Percentiles rank a stretch among this genome's conserved stretches.
phyloP scores from a whole-genome alignment of 2,888 invertebrate genomes.

The Allolobophora icterica region DNA sequence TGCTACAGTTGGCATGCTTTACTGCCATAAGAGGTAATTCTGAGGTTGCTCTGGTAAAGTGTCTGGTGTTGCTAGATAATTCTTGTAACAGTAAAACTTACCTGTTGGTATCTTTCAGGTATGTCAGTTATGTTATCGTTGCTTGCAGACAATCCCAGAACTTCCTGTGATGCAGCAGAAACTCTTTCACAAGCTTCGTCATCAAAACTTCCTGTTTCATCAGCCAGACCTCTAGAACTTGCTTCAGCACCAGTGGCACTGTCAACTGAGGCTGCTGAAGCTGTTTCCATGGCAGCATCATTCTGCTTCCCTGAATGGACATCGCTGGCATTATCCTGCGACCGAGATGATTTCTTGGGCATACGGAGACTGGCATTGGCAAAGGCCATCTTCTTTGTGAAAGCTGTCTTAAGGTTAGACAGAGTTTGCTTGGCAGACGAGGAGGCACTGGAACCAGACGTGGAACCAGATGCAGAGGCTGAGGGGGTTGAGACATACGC shows the following conservation, averaged over 20 bases:
- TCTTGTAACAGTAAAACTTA: neutral
- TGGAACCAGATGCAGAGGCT: neutral
- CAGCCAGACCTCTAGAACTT: neutral
- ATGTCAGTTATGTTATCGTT: constrained; percentile 15
- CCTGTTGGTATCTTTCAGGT: constrained; percentile 26
- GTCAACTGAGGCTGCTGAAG: neutral
- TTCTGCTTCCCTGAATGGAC: neutral
- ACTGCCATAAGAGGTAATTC: neutral
- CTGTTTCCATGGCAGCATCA: neutral
- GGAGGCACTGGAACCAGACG: constrained; percentile 5
- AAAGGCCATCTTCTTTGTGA: constrained; percentile 14
- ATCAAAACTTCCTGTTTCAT: neutral
- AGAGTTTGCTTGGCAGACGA: neutral
- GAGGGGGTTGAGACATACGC: neutral
- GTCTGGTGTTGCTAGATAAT: neutral
- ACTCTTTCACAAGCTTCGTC: neutral
- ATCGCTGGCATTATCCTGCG: neutral
- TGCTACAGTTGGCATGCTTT: neutral
- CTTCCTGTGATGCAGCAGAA: neutral
- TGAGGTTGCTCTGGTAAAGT: neutral
- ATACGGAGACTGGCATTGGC: neutral
- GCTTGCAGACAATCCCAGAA: constrained; percentile 2
- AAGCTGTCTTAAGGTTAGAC: constrained; percentile 12
- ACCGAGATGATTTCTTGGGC: neutral
- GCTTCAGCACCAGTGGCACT: neutral